Base-by-base conservation (phyloP, 92 coral and sea anemone genomes). In the Epizoanthus fatuus region DNA sequence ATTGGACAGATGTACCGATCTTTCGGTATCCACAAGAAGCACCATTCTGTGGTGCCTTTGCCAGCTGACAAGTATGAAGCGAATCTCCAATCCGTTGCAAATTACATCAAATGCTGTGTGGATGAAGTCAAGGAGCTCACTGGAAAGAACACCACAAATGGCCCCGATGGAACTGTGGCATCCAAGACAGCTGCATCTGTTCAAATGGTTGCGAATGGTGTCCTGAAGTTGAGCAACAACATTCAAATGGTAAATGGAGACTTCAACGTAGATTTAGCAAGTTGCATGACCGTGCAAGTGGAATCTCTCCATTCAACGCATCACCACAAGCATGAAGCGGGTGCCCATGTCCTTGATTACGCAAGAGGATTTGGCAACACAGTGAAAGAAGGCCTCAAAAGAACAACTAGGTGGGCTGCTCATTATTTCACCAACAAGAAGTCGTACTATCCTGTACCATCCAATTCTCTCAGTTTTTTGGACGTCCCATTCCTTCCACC, bases 331-430 rank as follows among this genome's bases (percentile, higher is more conserved):
- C 91, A 88, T 63, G 87, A 74, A 70, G 79, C 86, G 29, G 87
- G 82, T 70, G 83, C 91, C 69, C 86, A 87, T 74, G 88, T 88
- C 65, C 77, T 83, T 56, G 92, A 88, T 16, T 89, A 89, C 12
- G 85, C 85, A 13, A 58, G 81, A 79, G 63, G 72, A 39, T 81
- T 74, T 75, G 84, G 58, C 22, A 81, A 88, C 40, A 84, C 85
- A 40, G 88, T 69, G n/a, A 74, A 88, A 82, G 84, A 83, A 75
- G 87, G 84, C 64, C 84, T 88, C 1, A 82, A 83, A 56, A 20
- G 88, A 69, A 84, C 88, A 83, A 83, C 92, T 4, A 72, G 4
- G 16, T 88, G 92, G 88, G 92, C 84, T 63, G 92, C 89, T 53
- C 54, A 89, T 74, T 89, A 89, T 67, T 59, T 80, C 82, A 88